Base-by-base conservation (phyloP, 1,140 invertebrate species). In the Sitobion miscanthi region DNA sequence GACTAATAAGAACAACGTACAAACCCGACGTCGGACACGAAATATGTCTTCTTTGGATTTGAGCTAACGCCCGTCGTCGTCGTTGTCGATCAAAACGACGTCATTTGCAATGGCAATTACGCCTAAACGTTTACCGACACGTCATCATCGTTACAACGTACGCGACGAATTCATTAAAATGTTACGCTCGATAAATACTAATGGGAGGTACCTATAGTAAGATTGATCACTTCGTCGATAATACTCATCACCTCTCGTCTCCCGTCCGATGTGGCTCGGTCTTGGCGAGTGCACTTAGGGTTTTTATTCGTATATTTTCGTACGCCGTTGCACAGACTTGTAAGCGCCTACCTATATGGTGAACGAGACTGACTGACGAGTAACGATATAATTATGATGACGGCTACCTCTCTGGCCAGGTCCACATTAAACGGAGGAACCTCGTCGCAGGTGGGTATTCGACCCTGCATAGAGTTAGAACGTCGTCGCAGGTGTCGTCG, bases 211-310 rank as follows among this genome's bases (percentile, higher is more conserved):
- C 42, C 42, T 42, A 42, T 25, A 45, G 42, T 17, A 49, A 35
- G 47, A 87, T 87, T 87, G 86, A 87, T 87, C 20, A 49, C 85
- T 42, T 45, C 38, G 83, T 42, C 83, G 38, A 85, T 85, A 9
- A 85, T 14, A 45, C 42, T 25, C 21, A 1, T 25, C 38, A 0
- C 85, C 0, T 47, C 3, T 47, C 85, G 5, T 47, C 11, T 85
- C 38, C 7, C 17, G 77, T 35, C 23, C 38, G 14, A 30, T n/a
- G 45, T 30, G 52, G 20, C 20, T 54, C 21, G 20, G 52, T 20
- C 21, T 85, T 45, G 1, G 14, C 11, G 4, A 45, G 85, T 14
- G 85, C 85, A 42, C 25, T 47, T 86, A 86, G 14, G 45, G 42
- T 47, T 86, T 86, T 86, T n/a, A 20, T n/a, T 77, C 17, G 17